Evolutionary conservation across 2,113 vertebrate genomes (phyloP), one percentile per base, ranked within the genome.

Genomic region (Canis aureus): DNA sequence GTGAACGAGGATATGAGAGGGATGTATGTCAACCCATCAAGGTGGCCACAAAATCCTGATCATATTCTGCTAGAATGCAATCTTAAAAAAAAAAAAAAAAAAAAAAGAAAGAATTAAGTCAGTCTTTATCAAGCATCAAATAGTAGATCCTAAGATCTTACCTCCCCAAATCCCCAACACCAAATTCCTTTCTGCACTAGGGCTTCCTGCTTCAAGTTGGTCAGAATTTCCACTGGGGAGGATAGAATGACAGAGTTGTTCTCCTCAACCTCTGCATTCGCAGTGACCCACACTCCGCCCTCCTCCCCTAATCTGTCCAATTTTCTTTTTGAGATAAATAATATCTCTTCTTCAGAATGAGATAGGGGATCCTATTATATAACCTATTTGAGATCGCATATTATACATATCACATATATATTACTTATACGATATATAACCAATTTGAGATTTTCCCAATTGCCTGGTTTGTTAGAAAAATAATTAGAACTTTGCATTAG

Each of bases 271-370:
- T 86, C 57, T 71, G 73, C 22, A 23, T 66, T 86, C 22, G 15
- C 8, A 0, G 27, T 11, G 55, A 86, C 22, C 35, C 38, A 43
- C 2, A 5, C 1, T 13, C 13, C 62, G 15, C 8, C 15, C 78
- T 8, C 5, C 88, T 83, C 60, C 69, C 32, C 53, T 32, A 86
- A 16, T 53, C 20, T 64, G 76, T 25, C 74, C 38, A 27, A 9
- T 27, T 87, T 25, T 55, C 57, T 22, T 78, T 76, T 78, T 78
- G 57, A 96, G 79, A 83, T 60, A 84, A 97, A n/a, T 13, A 64
- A 0, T 16, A 25, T 82, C 71, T 55, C 38, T 53, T 57, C 10
- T 22, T 89, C 66, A 71, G 43, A 71, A 17, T 71, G 62, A 94
- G 7, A 25, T 2, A n/a, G 49, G 20, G 10, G 51, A 38, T 11